A percentile compares a stretch with the other conserved stretches of the same genome.
These are phyloP conservation scores for Caenorhabditis virilis DNA, from an alignment of 2,888 invertebrate genomes.

Conservation along the genomic window DNA sequence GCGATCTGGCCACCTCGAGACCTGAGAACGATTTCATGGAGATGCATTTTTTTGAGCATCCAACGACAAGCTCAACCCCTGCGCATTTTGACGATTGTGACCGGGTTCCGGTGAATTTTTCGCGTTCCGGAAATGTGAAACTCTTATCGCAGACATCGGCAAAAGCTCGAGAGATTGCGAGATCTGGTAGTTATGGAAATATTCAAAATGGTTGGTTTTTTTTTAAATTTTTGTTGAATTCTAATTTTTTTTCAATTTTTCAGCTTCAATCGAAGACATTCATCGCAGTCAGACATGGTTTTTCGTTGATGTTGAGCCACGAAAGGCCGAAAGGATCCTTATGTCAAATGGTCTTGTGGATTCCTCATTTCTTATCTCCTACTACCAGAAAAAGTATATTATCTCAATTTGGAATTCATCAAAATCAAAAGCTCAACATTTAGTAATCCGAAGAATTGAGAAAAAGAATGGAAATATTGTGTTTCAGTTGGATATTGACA, in stretches of 20 bases:
- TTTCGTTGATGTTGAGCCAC: constrained; percentile 33
- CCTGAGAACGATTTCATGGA: constrained; percentile 32
- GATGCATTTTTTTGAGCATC: constrained; percentile 30
- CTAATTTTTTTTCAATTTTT: too few species aligned
- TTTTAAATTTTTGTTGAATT: too few species aligned
- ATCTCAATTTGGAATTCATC: constrained; percentile 9
- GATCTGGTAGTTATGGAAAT: constrained; percentile 24
- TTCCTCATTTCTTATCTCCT: constrained; percentile 19
- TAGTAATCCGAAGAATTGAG: constrained; percentile 15
- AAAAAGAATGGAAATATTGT: constrained; percentile 22
- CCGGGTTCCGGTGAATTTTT: constrained; percentile 45
- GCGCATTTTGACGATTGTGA: constrained; percentile 46
- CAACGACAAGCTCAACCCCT: constrained; percentile 36
- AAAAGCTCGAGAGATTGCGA: constrained; percentile 16
- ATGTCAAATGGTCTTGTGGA: constrained; percentile 36
- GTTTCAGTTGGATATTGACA: constrained; percentile 30
- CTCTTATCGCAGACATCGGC: constrained; percentile 28
- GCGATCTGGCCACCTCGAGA: constrained; percentile 6
- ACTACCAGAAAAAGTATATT: constrained; percentile 12
- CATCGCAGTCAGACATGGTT: constrained; percentile 49
- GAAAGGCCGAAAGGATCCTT: constrained; percentile 39
- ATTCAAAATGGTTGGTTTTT: constrained; percentile 3
- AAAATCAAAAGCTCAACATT: constrained; percentile 11
- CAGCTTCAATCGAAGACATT: constrained; percentile 21
- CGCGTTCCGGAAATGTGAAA: constrained; percentile 7